phyloP scores from a whole-genome alignment of 2,113 vertebrate genomes.

The Arvicanthis niloticus region DNA sequence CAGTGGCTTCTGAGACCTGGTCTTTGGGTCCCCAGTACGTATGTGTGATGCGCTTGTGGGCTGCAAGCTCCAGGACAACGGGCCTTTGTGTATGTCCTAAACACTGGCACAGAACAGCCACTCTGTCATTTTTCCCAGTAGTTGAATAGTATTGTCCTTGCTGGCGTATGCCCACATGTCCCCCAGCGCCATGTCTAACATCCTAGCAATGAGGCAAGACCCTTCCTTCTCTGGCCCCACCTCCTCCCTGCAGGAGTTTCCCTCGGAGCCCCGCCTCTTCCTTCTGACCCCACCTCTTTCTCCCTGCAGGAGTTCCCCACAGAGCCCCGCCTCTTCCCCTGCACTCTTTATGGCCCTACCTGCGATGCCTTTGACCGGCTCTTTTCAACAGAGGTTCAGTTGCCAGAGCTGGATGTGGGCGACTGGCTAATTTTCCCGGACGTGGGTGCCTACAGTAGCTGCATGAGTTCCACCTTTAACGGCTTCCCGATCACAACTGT shows the following conservation, averaged over 20 bases:
- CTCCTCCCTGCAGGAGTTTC: conserved; percentile 18
- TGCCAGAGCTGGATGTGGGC: conserved; percentile 78
- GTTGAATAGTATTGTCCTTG: not conserved
- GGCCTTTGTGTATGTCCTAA: not conserved
- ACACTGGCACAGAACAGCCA: not conserved
- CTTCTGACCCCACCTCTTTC: not conserved
- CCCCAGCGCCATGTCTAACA: not conserved
- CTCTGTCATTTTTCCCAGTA: not conserved
- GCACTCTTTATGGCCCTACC: conserved; percentile 73
- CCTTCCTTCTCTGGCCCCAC: not conserved
- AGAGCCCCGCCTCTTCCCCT: conserved; percentile 43
- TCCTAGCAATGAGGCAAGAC: not conserved
- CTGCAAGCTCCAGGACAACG: not conserved
- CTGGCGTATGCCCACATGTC: not conserved
- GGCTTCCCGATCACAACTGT: not conserved
- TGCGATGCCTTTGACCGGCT: conserved; percentile 67
- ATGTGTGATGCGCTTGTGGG: not conserved
- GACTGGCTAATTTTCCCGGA: conserved; percentile 81
- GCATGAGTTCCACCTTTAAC: rapidly evolving
- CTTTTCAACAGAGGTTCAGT: conserved; percentile 26
- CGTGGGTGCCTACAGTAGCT: conserved; percentile 74
- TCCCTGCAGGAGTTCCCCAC: conserved; percentile 59
- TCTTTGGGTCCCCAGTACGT: not conserved
- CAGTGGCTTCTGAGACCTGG: not conserved
- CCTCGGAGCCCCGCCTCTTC: conserved; percentile 18